Evolutionary conservation across 2,888 invertebrate genomes (phyloP), one percentile per base, ranked within the genome.

Genomic region (Nephrotoma appendiculata): DNA sequence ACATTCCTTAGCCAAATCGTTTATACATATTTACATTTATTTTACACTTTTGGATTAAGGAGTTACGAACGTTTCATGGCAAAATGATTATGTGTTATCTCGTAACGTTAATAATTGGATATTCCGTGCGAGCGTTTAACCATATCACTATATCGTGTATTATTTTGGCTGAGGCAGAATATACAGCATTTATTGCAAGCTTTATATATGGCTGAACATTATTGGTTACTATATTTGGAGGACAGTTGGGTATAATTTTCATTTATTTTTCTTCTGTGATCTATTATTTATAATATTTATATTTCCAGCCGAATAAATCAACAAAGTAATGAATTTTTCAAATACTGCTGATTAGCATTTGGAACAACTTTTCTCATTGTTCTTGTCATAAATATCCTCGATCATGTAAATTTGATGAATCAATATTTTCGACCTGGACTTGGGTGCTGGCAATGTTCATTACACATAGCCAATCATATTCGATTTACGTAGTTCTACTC

Each of bases 191-290:
- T 90, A 93, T 96, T 92, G 93, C 95, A n/a, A 95, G 96, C 89
- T 97, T 97, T 92, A 95, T 96, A 95, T 96, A 90, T 97, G 97
- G 97, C 93, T 97, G 89, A 96, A 96, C 90, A 95, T 96, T 41
- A 97, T 97, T 93, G 96, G 96, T 90, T 95, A 96, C 90, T 97
- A 97, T 90, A 95, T 97, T 89, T 97, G 96, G 95, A 95, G 96
- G 92, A 57, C 52, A 1, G 15, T 86, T 86, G 42, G 52, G 31
- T 31, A 31, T 31, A 31, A 31, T 31, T 31, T 31, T 31, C 2
- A 31, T 31, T 31, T 31, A 31, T 31, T 31, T 31, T 31, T 31
- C 31, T 31, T 31, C 31, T 31, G 3, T 2, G 31, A 31, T 31
- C 31, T 31, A 2, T 2, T 31, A 31, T 31, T 31, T 31, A 31